Conservation (phyloP, 2,797 vertebrate genomes). For the Melanotaenia trifasciata region DNA sequence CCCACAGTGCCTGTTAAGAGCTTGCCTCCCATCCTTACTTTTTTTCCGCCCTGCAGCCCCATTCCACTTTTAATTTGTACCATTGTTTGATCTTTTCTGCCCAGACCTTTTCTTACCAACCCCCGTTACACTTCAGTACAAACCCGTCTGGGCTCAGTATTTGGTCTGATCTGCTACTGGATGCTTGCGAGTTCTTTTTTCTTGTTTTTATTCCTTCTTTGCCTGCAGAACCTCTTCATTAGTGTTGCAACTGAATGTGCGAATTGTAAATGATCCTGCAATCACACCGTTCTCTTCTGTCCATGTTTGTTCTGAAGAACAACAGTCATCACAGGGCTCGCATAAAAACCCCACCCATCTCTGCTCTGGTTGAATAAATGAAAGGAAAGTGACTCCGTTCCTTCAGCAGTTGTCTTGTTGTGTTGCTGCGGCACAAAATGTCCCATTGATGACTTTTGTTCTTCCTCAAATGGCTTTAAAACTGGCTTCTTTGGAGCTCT, state of each 20-base stretch:
- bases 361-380: constrained; percentile 14
- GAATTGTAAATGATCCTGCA: constrained; percentile 84
- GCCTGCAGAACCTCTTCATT: constrained; percentile 71
- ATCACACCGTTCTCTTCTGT: constrained; percentile 78
- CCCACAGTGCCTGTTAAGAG: constrained; percentile 45
- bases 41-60: constrained; percentile 57
- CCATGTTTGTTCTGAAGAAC: constrained; percentile 82
- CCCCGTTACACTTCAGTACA: background rate
- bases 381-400: constrained; percentile 26
- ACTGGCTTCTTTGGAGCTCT: constrained; percentile 81
- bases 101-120: constrained; percentile 69
- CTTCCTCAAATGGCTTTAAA: constrained; percentile 84
- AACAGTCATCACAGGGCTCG: constrained; percentile 83
- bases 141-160: constrained; percentile 69
- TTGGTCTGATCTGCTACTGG: constrained; percentile 79
- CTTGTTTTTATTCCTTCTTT: constrained; percentile 64
- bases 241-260: constrained; percentile 87
- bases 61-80: constrained; percentile 75
- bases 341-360: constrained; percentile 2
- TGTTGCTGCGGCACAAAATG: constrained; percentile 20
- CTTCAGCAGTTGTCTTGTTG: constrained; percentile 13
- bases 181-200: constrained; percentile 62
- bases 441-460: constrained; percentile 75
- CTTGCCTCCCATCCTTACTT: constrained; percentile 35
- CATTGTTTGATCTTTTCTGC: constrained; percentile 23